Evolutionary conservation across 1,140 invertebrate genomes (phyloP).

Genomic region (Drosophila equinoxialis): DNA sequence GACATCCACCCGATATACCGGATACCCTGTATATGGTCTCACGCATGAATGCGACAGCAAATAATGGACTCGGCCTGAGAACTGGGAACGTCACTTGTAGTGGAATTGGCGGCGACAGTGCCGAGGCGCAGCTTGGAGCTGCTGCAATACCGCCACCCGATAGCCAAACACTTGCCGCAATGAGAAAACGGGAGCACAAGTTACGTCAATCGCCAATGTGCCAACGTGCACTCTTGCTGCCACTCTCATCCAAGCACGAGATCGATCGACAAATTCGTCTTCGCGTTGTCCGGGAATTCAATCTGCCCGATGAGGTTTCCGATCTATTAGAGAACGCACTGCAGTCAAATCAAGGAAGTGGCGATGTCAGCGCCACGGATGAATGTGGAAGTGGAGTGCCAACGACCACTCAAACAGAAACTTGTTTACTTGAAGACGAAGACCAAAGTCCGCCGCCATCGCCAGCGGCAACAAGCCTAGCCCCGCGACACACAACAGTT

Average conservation of each 20-base stretch:
- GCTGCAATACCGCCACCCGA: constrained; percentile 89
- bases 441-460: constrained; percentile 77
- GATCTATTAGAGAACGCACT: constrained; percentile 89
- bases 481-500: constrained; percentile 48
- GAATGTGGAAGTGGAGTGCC: constrained; percentile 33
- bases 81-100: constrained; percentile 84
- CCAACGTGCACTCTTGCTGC: constrained; percentile 89
- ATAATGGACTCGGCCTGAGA: constrained; percentile 84
- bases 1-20: constrained; percentile 91
- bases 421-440: constrained; percentile 61
- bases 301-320: constrained; percentile 95
- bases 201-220: constrained; percentile 91
- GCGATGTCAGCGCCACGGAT: constrained; percentile 28
- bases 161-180: constrained; percentile 89
- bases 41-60: constrained; percentile 73
- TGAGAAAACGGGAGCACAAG: constrained; percentile 94
- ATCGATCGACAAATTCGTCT: constrained; percentile 92
- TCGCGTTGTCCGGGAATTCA: constrained; percentile 96
- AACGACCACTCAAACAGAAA: constrained; percentile 42
- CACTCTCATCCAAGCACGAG: constrained; percentile 89
- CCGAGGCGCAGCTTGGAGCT: constrained; percentile 86
- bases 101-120: constrained; percentile 85
- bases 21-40: constrained; percentile 97
- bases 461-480: constrained; percentile 65
- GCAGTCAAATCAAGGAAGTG: constrained; percentile 44